Evolutionary conservation across 2,113 vertebrate species (phyloP), one percentile per base, ranked within the genome.

Genomic region (Anser cygnoides): DNA sequence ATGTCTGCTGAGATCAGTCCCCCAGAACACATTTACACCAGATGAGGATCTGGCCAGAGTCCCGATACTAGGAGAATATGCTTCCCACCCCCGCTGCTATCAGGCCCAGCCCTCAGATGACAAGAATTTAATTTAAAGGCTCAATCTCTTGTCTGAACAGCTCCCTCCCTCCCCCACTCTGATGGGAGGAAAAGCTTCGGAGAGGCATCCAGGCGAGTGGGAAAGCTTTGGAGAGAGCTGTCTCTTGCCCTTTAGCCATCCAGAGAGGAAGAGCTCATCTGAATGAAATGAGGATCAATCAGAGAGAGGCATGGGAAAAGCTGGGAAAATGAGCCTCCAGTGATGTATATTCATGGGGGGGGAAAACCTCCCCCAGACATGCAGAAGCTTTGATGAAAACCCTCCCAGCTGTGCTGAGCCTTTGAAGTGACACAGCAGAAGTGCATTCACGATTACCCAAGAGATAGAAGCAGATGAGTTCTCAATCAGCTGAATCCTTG

Each of bases 281-380:
- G 92, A 96, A 96, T 97, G 95, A 97, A 94, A 95, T 94, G 95
- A 96, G 96, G 90, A 96, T 97, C 93, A 95, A 93, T 96, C 95
- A 92, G 96, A 96, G 86, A 13, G 37, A 96, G 93, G 96, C 96
- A 82, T 97, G 96, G 96, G 96, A 97, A 97, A 96, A 96, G 91
- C 4, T 95, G 92, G 96, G 94, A 95, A 91, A 94, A 93, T 91
- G 92, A 92, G 96, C 96, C 96, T 97, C 92, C 95, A 97, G 96
- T 96, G 96, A 97, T 97, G 95, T 96, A 97, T 97, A 97, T 97
- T 96, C 96, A 97, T 96, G 92, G 96, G 92, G 95, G 96, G 96
- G 92, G 86, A 50, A 91, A 96, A 91, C 92, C 96, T 97, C 96
- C 96, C 92, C 93, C 96, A 96, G 96, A 96, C 96, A 96, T 96